These are phyloP conservation scores for Enhydra lutris DNA, from an alignment of 2,113 vertebrate genomes.

Conservation along the genomic window DNA sequence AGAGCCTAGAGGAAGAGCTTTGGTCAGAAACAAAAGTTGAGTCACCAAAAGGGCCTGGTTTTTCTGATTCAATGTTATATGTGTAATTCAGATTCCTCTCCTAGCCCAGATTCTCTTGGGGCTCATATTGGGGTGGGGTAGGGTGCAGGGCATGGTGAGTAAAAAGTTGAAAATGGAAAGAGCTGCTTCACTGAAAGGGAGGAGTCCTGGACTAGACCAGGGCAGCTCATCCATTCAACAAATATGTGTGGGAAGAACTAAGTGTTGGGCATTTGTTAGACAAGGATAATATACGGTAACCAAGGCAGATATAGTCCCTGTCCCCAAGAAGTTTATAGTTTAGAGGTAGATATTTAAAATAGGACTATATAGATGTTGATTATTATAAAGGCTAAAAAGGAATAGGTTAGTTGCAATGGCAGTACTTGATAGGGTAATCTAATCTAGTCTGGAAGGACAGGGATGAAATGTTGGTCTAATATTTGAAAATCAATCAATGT, in stretches of 20 bases:
- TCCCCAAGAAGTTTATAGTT: not conserved
- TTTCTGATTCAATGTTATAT: not conserved
- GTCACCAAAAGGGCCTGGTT: not conserved
- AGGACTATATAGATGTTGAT: not conserved
- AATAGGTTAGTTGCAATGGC: not conserved
- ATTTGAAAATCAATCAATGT: conserved; percentile 19
- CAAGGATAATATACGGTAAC: not conserved
- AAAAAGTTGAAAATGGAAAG: conserved; percentile 16
- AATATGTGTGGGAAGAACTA: not conserved
- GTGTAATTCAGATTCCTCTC: conserved; percentile 17
- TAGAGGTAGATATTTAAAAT: not conserved
- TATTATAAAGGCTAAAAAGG: not conserved
- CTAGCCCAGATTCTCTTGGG: not conserved
- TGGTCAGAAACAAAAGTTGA: not conserved
- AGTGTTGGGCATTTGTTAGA: not conserved
- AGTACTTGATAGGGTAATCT: not conserved
- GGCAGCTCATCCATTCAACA: not conserved
- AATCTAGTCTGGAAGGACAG: not conserved
- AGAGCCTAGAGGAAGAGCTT: not conserved
- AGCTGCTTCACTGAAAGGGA: not conserved
- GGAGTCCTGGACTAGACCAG: not conserved
- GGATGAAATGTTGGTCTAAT: not conserved
- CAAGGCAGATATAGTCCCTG: not conserved
- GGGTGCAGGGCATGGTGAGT: not conserved
- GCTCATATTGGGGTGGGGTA: not conserved